Percentiles rank a stretch among this genome's conserved stretches.
Conservation (phyloP, 2,113 vertebrate species). For the Austrofundulus limnaeus region DNA sequence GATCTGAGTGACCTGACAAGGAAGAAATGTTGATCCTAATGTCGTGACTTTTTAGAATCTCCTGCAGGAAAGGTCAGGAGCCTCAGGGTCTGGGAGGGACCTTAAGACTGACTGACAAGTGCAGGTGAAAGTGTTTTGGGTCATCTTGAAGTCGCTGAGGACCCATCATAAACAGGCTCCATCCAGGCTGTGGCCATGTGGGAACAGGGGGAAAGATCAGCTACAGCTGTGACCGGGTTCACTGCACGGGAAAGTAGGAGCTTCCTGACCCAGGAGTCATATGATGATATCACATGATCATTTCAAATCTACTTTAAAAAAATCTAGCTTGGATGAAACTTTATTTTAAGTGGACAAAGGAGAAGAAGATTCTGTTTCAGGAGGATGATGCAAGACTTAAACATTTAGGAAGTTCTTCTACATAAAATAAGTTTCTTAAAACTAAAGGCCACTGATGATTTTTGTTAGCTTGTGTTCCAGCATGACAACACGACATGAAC, state of each 20-base stretch:
- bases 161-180: constrained; percentile 60
- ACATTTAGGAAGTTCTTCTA: not conserved
- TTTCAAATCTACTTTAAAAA: not conserved
- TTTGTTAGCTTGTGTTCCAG: not conserved
- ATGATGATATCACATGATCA: constrained; percentile 13
- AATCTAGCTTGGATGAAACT: not conserved
- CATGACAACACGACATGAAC: not conserved
- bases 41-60: constrained; percentile 55
- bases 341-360: not conserved
- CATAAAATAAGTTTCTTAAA: not conserved
- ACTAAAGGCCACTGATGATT: not conserved
- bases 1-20: constrained; percentile 60
- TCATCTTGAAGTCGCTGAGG: constrained; percentile 58
- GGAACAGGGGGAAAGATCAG: constrained; percentile 62
- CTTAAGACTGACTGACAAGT: constrained; percentile 68
- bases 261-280: constrained; percentile 20
- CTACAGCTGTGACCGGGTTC: constrained; percentile 53
- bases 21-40: constrained; percentile 55
- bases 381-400: not conserved
- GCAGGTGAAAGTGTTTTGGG: constrained; percentile 72
- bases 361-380: not conserved
- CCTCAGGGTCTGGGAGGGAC: constrained; percentile 44
- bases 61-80: constrained; percentile 6
- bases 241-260: constrained; percentile 47
- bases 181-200: constrained; percentile 53